Base-by-base conservation (phyloP, 2,888 invertebrate genomes). In the Limenitis camilla region DNA sequence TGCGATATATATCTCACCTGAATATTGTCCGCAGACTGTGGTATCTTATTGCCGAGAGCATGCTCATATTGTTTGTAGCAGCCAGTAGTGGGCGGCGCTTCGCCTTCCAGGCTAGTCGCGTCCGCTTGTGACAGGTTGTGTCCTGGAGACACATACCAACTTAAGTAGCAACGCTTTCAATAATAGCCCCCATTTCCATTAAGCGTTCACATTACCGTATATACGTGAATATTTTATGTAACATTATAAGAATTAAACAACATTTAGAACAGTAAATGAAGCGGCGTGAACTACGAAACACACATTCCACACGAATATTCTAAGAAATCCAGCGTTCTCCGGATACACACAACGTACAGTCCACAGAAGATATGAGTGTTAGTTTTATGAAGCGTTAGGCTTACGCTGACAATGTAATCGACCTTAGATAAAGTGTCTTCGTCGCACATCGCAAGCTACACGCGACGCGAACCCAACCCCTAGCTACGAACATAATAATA, bases 61-160 rank as follows among this genome's bases (percentile, higher is more conserved):
- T 93, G 93, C 74, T 94, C 94, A 80, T 92, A 94, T 81, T 92
- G 93, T 75, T 91, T 91, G 87, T 92, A 93, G 88, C 93, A 94
- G 70, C 93, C 93, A 60, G 91, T 91, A 61, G 90, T 92, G 63
- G 92, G 92, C 72, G 93, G 93, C 62, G 91, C 91, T 76, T 93
- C 93, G 66, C 91, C 91, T 71, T 93, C 93, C 70, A 93, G 90
- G 81, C 95, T 95, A 89, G 93, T 94, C 71, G 93, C 94, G 85
- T 95, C 95, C 76, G 91, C 93, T 88, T 95, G 94, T 80, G 95
- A 94, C 91, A 95, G 90, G 91, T 95, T 95, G 91, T 96, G 95
- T 91, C 95, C 96, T 95, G 91, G 73, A 84, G 82, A 81, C 85
- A 87, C 83, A 84, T 72, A 87, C 81, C 81, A 82, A 73, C 76